phyloP scores from a whole-genome alignment of 2,113 vertebrate genomes.

The Austrofundulus limnaeus region DNA sequence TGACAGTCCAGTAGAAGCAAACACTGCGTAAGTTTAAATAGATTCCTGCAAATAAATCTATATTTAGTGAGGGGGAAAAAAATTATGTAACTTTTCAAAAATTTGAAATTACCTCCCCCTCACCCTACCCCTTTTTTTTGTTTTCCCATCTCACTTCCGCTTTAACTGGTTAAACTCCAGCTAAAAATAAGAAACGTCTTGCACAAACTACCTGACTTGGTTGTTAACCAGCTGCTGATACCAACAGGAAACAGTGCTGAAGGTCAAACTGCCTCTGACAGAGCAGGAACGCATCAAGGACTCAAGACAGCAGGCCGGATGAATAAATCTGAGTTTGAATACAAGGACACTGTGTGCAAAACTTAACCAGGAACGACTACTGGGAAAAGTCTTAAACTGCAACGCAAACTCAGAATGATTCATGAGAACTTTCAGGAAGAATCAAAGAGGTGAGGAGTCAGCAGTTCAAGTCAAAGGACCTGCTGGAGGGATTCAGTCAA shows the following conservation, averaged over 20 bases:
- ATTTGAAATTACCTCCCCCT: too few relatives aligned
- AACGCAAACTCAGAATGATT: not conserved
- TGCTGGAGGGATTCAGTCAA: not conserved
- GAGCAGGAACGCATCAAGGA: not conserved
- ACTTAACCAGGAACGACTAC: not conserved
- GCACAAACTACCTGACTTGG: slow-evolving; percentile 9
- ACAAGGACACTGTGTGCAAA: not conserved
- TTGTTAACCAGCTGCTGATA: not conserved
- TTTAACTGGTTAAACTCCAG: slow-evolving; percentile 30
- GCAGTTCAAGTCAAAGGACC: slow-evolving; percentile 1
- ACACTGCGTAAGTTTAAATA: too few relatives aligned
- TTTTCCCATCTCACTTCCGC: not conserved
- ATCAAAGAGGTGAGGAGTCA: slow-evolving; percentile 2
- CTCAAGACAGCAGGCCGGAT: too few relatives aligned
- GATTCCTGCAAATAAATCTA: too few relatives aligned
- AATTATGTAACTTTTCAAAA: too few relatives aligned
- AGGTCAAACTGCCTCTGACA: not conserved
- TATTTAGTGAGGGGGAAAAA: too few relatives aligned
- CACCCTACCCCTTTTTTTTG: not conserved
- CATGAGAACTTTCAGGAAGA: not conserved
- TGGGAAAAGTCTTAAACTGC: not conserved
- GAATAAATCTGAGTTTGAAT: not conserved
- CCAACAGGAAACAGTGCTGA: not conserved
- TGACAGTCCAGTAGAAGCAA: too few relatives aligned
- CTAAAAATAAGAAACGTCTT: slow-evolving; percentile 45